A percentile compares a stretch with the other conserved stretches of the same genome.
Evolutionary conservation across 2,113 vertebrate species (phyloP).

Genomic region (Andinoacara biseriatus): DNA sequence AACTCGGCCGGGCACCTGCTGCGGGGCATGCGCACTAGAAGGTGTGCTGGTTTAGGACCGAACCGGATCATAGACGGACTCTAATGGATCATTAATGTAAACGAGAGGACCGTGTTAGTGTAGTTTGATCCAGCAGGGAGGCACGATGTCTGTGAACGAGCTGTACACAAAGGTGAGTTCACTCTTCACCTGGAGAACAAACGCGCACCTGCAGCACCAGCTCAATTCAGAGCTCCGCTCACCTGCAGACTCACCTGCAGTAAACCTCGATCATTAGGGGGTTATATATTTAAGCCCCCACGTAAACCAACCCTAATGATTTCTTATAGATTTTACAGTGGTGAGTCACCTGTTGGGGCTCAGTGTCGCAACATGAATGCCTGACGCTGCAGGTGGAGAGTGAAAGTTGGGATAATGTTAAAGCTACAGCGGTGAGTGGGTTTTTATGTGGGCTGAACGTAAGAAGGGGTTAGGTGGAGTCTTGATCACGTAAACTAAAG

Average conservation of each 20-base stretch:
- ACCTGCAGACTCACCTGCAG: not conserved
- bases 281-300: not conserved
- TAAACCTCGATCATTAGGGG: not conserved
- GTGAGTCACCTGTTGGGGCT: conserved; percentile 7
- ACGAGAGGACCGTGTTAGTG: not conserved
- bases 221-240: not conserved
- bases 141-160: conserved; percentile 80
- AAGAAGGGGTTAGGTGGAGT: accelerated
- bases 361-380: not conserved
- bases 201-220: not conserved
- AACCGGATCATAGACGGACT: not conserved
- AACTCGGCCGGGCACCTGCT: conserved; percentile 29
- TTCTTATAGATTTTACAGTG: not conserved
- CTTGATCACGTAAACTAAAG: not conserved
- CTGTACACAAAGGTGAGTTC: conserved; percentile 80
- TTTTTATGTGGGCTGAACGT: not conserved
- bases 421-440: not conserved
- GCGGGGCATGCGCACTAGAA: not conserved
- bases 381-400: not conserved
- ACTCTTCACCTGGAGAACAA: conserved; percentile 27
- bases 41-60: not conserved
- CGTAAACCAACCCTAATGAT: not conserved
- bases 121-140: conserved; percentile 4
- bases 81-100: not conserved
- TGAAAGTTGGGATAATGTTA: not conserved